Percentiles rank a stretch among this genome's conserved stretches.
These are phyloP conservation scores for Caenorhabditis sp. DNA, from an alignment of 2,888 invertebrate species.

Conservation along the genomic window DNA sequence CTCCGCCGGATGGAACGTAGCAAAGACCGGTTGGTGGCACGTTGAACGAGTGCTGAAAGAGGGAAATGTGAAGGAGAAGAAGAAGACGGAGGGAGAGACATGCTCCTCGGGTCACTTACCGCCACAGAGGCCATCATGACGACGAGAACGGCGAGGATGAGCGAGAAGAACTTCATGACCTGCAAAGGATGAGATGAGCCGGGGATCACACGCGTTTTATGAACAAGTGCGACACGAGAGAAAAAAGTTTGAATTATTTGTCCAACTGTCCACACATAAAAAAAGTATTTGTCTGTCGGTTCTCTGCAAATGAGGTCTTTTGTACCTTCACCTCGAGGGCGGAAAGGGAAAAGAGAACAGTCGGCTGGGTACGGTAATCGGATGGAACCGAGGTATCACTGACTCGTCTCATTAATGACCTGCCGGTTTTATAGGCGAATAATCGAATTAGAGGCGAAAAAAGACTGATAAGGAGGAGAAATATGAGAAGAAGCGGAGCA, in stretches of 20 bases:
- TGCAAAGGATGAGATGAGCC: neutral
- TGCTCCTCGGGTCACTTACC: no score
- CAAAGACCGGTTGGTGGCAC: constrained; percentile 71
- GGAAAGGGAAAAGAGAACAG: constrained; percentile 10
- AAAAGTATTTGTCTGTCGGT: constrained; percentile 16
- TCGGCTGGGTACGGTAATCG: constrained; percentile 38
- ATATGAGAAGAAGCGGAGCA: constrained; percentile 24
- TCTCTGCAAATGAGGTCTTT: constrained; percentile 14
- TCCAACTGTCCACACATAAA: constrained; percentile 21
- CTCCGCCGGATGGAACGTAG: constrained; percentile 64
- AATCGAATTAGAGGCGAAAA: neutral
- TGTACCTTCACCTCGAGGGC: constrained; percentile 16
- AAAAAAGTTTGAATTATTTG: constrained; percentile 18
- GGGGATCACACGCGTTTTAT: constrained; percentile 8
- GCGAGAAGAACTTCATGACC: constrained; percentile 58
- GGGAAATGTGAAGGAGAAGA: neutral
- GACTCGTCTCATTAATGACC: constrained; percentile 26
- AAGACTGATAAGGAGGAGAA: constrained; percentile 27
- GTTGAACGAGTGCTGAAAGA: constrained; percentile 66
- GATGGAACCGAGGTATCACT: constrained; percentile 6
- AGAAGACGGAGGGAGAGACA: no score
- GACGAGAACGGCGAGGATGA: constrained; percentile 55
- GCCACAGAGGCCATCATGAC: constrained; percentile 54
- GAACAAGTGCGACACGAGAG: constrained; percentile 12
- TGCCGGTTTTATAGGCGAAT: neutral